These are phyloP conservation scores for Oxyscelio sp. DNA, from an alignment of 2,888 invertebrate species.

Conservation along the genomic window DNA sequence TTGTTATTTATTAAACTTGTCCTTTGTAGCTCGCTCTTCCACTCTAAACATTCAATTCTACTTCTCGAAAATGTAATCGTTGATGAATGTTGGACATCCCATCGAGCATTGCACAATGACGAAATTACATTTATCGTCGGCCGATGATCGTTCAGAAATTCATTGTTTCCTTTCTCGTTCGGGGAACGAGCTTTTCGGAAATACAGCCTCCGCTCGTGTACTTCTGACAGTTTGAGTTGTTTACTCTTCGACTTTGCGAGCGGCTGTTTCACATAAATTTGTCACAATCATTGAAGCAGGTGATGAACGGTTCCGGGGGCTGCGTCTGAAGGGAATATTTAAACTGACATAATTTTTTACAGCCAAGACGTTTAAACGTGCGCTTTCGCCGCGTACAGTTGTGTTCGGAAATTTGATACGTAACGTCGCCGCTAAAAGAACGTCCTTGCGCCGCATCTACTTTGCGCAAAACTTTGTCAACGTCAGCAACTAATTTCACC, in stretches of 20 bases:
- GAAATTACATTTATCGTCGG: conserved; percentile 51
- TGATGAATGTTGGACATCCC: neutral
- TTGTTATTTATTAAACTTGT: too few relatives aligned
- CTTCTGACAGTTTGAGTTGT: conserved; percentile 41
- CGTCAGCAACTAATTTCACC: conserved; percentile 38
- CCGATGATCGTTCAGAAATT: conserved; percentile 26
- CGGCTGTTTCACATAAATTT: conserved; percentile 69
- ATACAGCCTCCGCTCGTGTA: conserved; percentile 33
- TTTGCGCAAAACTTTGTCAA: conserved; percentile 49
- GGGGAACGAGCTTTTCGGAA: conserved; percentile 21
- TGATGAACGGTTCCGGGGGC: conserved; percentile 58
- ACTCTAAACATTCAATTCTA: too few relatives aligned
- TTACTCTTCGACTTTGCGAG: conserved; percentile 51
- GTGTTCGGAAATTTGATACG: conserved; percentile 23
- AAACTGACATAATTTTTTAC: conserved; percentile 56
- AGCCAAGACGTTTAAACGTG: conserved; percentile 21
- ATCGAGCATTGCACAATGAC: conserved; percentile 27
- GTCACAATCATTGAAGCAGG: conserved; percentile 59
- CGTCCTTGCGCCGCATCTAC: conserved; percentile 35
- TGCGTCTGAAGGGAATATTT: conserved; percentile 52
- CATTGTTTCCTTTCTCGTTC: conserved; percentile 4
- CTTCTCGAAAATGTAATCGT: neutral
- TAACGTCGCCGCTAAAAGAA: neutral
- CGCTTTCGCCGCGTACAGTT: conserved; percentile 3
- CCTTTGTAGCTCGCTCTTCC: too few relatives aligned